A percentile compares a stretch with the other conserved stretches of the same genome.
phyloP scores from a whole-genome alignment of 2,797 vertebrate genomes.

The Diceros bicornis region DNA sequence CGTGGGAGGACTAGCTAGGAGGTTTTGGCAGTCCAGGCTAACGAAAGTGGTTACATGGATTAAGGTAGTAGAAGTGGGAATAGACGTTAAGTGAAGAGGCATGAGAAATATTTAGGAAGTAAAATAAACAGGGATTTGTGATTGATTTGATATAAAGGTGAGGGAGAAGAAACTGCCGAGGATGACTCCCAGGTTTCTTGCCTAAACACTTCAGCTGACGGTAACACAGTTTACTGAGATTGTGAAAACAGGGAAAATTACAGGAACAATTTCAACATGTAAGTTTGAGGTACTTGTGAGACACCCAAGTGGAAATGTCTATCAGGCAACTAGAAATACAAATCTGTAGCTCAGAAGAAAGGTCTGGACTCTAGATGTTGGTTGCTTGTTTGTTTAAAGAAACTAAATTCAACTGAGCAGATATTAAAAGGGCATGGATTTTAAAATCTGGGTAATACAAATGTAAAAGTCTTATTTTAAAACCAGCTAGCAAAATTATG shows the following conservation, averaged over 20 bases:
- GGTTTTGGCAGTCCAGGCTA: background rate
- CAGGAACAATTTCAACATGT: slow-evolving; percentile 3
- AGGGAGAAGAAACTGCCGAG: background rate
- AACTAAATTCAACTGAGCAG: slow-evolving; percentile 19
- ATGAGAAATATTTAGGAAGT: slow-evolving; percentile 34
- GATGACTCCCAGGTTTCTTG: background rate
- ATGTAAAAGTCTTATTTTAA: slow-evolving; percentile 19
- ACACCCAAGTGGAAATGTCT: background rate
- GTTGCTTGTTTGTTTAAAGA: background rate
- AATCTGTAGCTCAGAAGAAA: slow-evolving; percentile 12
- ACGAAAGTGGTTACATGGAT: background rate
- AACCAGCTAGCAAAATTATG: slow-evolving; percentile 10
- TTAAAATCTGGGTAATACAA: slow-evolving; percentile 24
- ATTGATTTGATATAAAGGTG: background rate
- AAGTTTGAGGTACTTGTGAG: background rate
- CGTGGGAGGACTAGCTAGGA: background rate
- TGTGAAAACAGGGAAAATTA: slow-evolving; percentile 27
- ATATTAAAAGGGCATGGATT: slow-evolving; percentile 1
- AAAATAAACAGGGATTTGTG: slow-evolving; percentile 45
- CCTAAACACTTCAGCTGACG: background rate
- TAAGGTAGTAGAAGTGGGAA: background rate
- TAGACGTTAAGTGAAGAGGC: background rate
- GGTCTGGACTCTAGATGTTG: background rate
- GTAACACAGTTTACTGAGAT: background rate
- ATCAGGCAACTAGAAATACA: slow-evolving; percentile 5